These are phyloP conservation scores for Rhyacophila evoluta DNA, from an alignment of 2,888 invertebrate species.

Conservation along the genomic window DNA sequence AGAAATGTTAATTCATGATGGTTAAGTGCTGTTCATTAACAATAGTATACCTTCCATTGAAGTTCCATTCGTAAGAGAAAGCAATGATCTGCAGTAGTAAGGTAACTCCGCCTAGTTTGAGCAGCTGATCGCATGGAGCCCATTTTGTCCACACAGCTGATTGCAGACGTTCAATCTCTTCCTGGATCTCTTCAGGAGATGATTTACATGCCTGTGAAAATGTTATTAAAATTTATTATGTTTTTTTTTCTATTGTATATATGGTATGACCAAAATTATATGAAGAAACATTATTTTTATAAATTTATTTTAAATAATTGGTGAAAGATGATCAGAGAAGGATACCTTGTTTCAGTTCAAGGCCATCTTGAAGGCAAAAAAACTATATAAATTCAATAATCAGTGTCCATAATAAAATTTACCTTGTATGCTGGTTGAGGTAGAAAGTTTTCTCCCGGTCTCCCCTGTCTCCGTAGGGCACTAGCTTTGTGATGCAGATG, in stretches of 20 bases:
- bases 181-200: constrained; percentile 84
- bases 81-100: constrained; percentile 88
- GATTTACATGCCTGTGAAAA: constrained; percentile 72
- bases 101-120: constrained; percentile 85
- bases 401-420: background rate
- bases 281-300: too few species aligned
- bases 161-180: constrained; percentile 86
- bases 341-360: too few species aligned
- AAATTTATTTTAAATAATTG: too few species aligned
- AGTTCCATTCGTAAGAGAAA: constrained; percentile 93
- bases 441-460: constrained; percentile 61
- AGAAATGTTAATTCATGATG: too few species aligned
- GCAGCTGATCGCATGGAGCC: constrained; percentile 90
- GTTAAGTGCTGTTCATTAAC: background rate
- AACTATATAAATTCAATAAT: too few species aligned
- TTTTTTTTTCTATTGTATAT: too few species aligned
- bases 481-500: constrained; percentile 75
- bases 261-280: too few species aligned
- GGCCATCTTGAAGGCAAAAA: too few species aligned
- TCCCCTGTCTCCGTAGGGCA: constrained; percentile 64
- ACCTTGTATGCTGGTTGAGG: constrained; percentile 67
- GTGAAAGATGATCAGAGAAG: too few species aligned
- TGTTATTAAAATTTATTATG: too few species aligned
- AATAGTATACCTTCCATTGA: constrained; percentile 76
- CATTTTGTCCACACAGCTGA: constrained; percentile 80